Conservation (phyloP, 1,140 invertebrate genomes). For the Dryas iulia region DNA sequence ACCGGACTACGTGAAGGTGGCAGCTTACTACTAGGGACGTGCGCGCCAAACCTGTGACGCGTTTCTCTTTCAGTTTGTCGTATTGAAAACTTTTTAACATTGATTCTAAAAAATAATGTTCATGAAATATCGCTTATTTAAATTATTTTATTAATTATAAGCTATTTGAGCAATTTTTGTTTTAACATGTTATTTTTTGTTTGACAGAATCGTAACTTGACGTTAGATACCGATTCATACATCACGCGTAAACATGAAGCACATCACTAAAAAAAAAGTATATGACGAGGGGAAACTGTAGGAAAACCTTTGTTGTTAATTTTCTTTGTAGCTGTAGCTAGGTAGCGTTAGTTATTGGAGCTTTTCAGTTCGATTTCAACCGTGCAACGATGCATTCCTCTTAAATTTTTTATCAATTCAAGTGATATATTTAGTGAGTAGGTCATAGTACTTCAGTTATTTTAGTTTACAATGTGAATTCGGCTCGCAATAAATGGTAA, state of each 20-base stretch:
- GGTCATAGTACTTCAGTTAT: conserved; percentile 25
- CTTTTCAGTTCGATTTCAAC: conserved; percentile 13
- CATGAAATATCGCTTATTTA: background rate
- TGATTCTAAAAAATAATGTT: background rate
- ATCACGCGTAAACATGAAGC: background rate
- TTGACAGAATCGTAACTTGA: background rate
- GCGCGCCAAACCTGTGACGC: background rate
- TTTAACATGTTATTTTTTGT: background rate
- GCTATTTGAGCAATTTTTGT: background rate
- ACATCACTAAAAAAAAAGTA: conserved; percentile 30
- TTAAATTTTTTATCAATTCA: conserved; percentile 5
- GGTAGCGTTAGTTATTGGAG: conserved; percentile 19
- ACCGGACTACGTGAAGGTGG: conserved; percentile 22
- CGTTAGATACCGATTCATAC: conserved; percentile 14
- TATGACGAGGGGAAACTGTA: conserved; percentile 28
- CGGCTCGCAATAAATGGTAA: conserved; percentile 54
- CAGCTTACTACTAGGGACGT: conserved; percentile 14
- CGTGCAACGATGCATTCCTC: conserved; percentile 16
- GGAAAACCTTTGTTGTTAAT: conserved; percentile 47
- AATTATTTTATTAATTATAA: background rate
- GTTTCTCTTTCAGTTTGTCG: background rate
- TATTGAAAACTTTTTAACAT: background rate
- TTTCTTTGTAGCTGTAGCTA: conserved; percentile 36
- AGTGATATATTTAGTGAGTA: conserved; percentile 21
- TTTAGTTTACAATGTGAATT: conserved; percentile 61